These are phyloP conservation scores for Hoplostethus atlanticus DNA, from an alignment of 2,797 vertebrate species.

Conservation along the genomic window DNA sequence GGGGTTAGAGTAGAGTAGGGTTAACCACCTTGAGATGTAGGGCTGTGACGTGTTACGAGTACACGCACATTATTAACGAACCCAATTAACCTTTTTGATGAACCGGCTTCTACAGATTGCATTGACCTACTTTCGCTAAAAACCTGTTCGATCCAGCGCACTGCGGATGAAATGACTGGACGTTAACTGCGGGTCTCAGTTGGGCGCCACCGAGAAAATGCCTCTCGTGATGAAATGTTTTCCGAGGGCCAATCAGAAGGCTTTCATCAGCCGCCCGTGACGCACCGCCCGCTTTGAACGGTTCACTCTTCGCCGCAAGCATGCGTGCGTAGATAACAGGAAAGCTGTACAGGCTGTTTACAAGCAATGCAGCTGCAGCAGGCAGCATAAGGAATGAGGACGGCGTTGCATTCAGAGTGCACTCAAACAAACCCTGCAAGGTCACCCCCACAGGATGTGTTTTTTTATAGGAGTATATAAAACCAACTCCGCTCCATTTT, in stretches of 20 bases:
- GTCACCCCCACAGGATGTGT: conserved; percentile 44
- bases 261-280: conserved; percentile 44
- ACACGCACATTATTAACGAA: too few relatives aligned
- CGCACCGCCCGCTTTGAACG: conserved; percentile 31
- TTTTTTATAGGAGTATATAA: conserved; percentile 25
- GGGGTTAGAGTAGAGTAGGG: background rate
- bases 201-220: too few relatives aligned
- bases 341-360: conserved; percentile 9
- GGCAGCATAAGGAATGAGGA: too few relatives aligned
- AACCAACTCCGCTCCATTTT: conserved; percentile 55
- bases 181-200: background rate
- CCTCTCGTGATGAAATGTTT: too few relatives aligned
- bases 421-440: conserved; percentile 10
- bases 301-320: background rate
- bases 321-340: conserved; percentile 7
- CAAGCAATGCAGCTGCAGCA: conserved; percentile 1
- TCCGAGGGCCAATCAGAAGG: conserved; percentile 14
- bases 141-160: conserved; percentile 12
- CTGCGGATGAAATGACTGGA: conserved; percentile 5
- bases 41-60: conserved; percentile 2
- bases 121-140: conserved; percentile 41
- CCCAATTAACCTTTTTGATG: conserved; percentile 22
- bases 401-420: too few relatives aligned
- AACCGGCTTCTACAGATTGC: conserved; percentile 7
- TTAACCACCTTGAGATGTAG: conserved; percentile 43